Evolutionary conservation across 2,888 invertebrate genomes (phyloP).

Genomic region (Pristionchus mayeri): DNA sequence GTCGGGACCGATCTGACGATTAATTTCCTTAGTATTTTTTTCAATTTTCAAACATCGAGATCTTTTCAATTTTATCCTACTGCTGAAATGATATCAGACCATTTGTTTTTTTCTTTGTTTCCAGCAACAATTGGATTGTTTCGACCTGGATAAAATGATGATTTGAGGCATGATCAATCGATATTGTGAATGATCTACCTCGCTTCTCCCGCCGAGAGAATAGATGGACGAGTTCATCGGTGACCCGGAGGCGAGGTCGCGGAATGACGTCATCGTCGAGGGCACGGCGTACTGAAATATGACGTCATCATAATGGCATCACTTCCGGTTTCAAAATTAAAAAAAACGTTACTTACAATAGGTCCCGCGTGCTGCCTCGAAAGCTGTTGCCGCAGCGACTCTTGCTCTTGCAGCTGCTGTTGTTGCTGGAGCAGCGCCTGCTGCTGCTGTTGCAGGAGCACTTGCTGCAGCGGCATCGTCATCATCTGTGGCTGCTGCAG

Average conservation of each 20-base stretch:
- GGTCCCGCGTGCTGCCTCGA: slow-evolving; percentile 10
- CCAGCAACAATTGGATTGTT: no score
- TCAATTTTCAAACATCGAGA: no score
- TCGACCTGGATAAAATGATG: no score
- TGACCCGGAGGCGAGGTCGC: slow-evolving; percentile 66
- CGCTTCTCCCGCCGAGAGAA: slow-evolving; percentile 61
- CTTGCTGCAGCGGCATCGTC: not conserved
- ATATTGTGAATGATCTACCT: slow-evolving; percentile 44
- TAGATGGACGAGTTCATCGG: slow-evolving; percentile 61
- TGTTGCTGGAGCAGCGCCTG: not conserved
- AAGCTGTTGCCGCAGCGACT: not conserved
- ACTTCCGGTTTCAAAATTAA: not conserved
- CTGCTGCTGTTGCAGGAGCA: not conserved
- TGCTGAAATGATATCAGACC: no score
- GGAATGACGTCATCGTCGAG: slow-evolving; percentile 72
- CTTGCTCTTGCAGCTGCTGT: not conserved
- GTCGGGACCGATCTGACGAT: slow-evolving; percentile 52
- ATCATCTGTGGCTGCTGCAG: not conserved
- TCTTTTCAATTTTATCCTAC: no score
- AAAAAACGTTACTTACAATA: not conserved
- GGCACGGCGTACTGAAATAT: slow-evolving; percentile 37
- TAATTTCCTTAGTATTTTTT: not conserved
- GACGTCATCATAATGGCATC: not conserved
- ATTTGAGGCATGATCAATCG: no score
- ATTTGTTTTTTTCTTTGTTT: no score